Base-by-base conservation (phyloP, 2,888 invertebrate genomes). In the Amphimallon solstitiale region DNA sequence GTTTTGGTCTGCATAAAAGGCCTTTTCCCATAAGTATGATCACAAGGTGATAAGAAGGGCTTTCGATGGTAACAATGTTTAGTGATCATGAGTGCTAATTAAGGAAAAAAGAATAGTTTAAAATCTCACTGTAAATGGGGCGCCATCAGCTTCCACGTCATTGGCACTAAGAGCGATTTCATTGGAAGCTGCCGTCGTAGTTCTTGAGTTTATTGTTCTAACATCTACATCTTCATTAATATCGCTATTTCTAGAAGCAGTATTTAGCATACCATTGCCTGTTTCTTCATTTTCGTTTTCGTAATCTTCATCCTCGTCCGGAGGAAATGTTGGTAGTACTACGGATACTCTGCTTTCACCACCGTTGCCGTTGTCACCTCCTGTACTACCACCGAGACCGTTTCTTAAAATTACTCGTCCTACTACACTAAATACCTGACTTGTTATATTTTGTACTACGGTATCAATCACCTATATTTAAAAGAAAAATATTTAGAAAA, bases 381-480 rank as follows among this genome's bases (percentile, higher is more conserved):
- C 79, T 54, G 81, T 80, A 62, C 83, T 84, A 49, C 85, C 85
- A 68, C 84, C 84, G 66, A 90, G 86, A 68, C 86, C 85, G 68
- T 77, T 78, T 70, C 88, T 85, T 71, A 92, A 85, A 73, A 94
- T 84, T 67, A 89, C 86, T 40, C 93, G 90, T 51, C 93, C 93
- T 78, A 94, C 87, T 69, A 90, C 86, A 77, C 91, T 88, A 82
- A 94, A 88, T 77, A 93, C 83, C 81, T 87, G 85, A 80, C 89
- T 86, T 71, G 89, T 89, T 79, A 92, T 86, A 83, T 88, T 86
- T 86, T 91, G 91, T 82, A 92, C 89, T 81, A 90, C 90, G 82
- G 88, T 86, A 86, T 92, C 91, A 84, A 92, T 85, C 79, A 91
- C 89, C 92, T 88, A 52, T 38, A 51, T 35, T 15, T n/a, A 45